phyloP scores from a whole-genome alignment of 2,113 vertebrate species.

The Genyomyrus donnyi region DNA sequence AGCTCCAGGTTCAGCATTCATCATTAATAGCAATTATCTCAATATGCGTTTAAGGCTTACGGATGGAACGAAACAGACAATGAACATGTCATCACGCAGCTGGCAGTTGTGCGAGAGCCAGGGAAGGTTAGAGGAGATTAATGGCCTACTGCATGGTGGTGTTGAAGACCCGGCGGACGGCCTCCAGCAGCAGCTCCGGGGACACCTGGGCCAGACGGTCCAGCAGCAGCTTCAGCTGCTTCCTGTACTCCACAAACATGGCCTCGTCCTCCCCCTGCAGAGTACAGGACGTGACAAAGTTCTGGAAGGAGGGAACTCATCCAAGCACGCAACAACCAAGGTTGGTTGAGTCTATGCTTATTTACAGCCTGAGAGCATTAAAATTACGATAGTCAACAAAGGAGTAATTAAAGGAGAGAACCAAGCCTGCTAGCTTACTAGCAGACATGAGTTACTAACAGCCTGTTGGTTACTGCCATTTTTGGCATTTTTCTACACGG shows the following conservation, averaged over 20 bases:
- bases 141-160: constrained; percentile 75
- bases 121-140: background rate
- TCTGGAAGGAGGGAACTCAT: background rate
- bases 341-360: background rate
- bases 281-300: background rate
- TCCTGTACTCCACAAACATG: constrained; percentile 98
- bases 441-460: background rate
- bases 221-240: constrained; percentile 90
- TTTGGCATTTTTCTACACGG: background rate
- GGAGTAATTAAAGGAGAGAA: background rate
- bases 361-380: background rate
- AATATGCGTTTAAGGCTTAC: background rate
- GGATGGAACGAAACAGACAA: background rate
- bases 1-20: background rate
- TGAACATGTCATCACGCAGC: background rate
- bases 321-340: background rate
- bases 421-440: background rate
- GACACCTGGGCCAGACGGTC: constrained; percentile 94
- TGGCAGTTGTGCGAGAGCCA: background rate
- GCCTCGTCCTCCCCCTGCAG: constrained; percentile 92
- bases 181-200: constrained; percentile 83
- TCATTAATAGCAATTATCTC: background rate
- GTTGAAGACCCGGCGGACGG: constrained; percentile 83
- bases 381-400: background rate
- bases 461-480: background rate